These are phyloP conservation scores for Oxyscelio sp. DNA, from an alignment of 2,888 invertebrate genomes.

Conservation along the genomic window DNA sequence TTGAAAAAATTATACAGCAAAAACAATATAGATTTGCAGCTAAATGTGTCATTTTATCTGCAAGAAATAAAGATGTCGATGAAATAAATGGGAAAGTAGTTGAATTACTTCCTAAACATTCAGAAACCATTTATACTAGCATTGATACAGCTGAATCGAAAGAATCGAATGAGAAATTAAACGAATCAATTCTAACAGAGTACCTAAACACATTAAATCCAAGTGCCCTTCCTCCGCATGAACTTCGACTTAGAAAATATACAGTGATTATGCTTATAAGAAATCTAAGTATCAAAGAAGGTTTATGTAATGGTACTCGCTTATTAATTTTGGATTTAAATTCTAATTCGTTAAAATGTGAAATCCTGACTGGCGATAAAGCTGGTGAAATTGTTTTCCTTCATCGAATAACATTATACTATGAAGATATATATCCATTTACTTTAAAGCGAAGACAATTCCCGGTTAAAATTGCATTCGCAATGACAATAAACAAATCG, in stretches of 20 bases:
- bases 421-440: no score
- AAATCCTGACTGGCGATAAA: not conserved
- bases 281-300: no score
- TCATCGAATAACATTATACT: not conserved
- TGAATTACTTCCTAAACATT: no score
- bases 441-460: slow-evolving; percentile 24
- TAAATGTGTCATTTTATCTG: slow-evolving; percentile 61
- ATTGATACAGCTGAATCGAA: slow-evolving; percentile 3
- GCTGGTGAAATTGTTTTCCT: not conserved
- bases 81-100: no score
- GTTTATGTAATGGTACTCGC: no score
- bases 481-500: slow-evolving; percentile 31
- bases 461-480: no score
- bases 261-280: not conserved
- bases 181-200: not conserved
- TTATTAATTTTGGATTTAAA: not conserved
- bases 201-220: not conserved
- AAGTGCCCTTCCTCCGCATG: not conserved
- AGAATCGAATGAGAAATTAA: not conserved
- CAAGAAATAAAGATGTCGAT: no score
- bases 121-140: no score
- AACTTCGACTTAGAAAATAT: no score
- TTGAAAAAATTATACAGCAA: slow-evolving; percentile 48
- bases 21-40: slow-evolving; percentile 55
- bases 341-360: not conserved